Conservation (phyloP, 2,797 vertebrate genomes). For the Aythya fuligula region DNA sequence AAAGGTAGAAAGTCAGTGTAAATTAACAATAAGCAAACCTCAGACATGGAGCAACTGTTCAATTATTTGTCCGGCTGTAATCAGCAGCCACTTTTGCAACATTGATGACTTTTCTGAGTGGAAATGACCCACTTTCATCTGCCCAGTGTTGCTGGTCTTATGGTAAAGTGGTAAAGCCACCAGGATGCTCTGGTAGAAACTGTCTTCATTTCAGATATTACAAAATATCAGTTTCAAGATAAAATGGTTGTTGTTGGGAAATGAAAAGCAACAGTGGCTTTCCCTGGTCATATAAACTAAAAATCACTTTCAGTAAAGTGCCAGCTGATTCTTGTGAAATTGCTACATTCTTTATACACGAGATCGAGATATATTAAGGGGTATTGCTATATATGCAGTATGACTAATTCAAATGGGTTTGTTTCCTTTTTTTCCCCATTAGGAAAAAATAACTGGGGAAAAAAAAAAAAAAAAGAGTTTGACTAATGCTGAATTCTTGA, state of each 20-base stretch:
- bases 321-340: slow-evolving; percentile 23
- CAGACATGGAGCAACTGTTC: neutral
- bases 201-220: neutral
- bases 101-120: neutral
- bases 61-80: neutral
- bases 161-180: neutral
- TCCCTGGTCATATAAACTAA: neutral
- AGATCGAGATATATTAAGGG: neutral
- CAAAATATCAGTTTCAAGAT: neutral
- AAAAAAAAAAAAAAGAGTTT: neutral
- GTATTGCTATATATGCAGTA: neutral
- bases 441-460: neutral
- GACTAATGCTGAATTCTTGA: neutral
- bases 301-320: slow-evolving; percentile 15
- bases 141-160: neutral
- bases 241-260: neutral
- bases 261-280: slow-evolving; percentile 20
- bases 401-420: slow-evolving; percentile 21
- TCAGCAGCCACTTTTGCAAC: neutral
- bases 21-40: neutral
- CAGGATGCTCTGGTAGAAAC: neutral
- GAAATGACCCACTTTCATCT: neutral
- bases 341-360: neutral
- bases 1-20: neutral
- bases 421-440: slow-evolving; percentile 2